Evolutionary conservation across 2,797 vertebrate genomes (phyloP), one percentile per base, ranked within the genome.

Genomic region (Gorsachius magnificus): DNA sequence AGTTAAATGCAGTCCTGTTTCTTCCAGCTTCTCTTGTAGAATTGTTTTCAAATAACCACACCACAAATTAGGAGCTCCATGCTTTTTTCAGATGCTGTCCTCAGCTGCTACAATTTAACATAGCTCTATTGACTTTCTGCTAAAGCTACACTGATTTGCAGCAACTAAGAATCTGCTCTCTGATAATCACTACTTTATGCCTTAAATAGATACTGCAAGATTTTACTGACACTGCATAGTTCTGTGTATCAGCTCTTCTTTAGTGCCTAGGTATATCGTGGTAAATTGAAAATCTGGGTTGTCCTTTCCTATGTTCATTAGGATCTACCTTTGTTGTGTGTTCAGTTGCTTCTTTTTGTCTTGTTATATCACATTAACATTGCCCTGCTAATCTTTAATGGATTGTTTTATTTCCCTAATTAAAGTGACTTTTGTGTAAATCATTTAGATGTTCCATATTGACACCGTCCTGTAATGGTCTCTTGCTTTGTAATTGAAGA

Each of bases 271-370:
- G 13, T 81, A 35, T 20, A 16, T 54, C n/a, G 18, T 38, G 74
- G 38, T 81, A 66, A 82, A 87, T 6, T 86, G 56, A 88, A 92
- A 89, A 82, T 57, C 29, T 5, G 19, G 10, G 41, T 66, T 91
- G 58, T 79, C 82, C 45, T 93, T 83, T 79, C 66, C 69, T 83
- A 0, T 57, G 61, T 89, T 90, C 83, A 58, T 81, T 64, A 75
- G 72, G 46, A 78, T 36, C 38, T 91, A 51, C 61, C 24, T 81
- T 86, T 26, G 36, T 90, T 83, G 35, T 87, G 87, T 94, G 89
- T 93, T 94, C 48, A 35, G 58, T 81, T 89, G 61, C 61, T 85
- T 74, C 9, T 91, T 94, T 95, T 63, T 93, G 86, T 92, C 77
- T 70, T 24, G 3, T 84, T 91, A 9, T 36, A 69, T 87, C 76